Evolutionary conservation across 2,113 vertebrate species (phyloP).

Genomic region (Nothocercus julius): DNA sequence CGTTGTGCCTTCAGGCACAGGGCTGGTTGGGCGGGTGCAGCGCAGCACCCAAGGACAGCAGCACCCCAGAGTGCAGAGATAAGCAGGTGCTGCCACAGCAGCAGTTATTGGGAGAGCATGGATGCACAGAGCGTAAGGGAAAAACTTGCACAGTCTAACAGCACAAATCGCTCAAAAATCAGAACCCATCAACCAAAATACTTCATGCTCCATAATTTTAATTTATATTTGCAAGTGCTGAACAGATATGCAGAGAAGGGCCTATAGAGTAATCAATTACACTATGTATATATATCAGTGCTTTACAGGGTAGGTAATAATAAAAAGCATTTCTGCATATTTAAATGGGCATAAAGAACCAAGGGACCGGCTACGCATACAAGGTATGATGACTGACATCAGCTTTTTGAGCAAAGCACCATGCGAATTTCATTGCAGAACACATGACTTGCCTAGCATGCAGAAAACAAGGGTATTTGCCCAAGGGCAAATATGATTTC

Average conservation of each 20-base stretch:
- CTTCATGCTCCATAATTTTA: conserved; percentile 27
- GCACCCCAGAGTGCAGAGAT: conserved; percentile 17
- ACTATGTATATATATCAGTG: neutral
- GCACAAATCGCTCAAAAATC: conserved; percentile 21
- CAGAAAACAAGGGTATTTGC: conserved; percentile 60
- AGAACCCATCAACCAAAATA: conserved; percentile 24
- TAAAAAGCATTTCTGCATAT: conserved; percentile 51
- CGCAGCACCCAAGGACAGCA: conserved; percentile 6
- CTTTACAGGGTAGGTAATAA: conserved; percentile 40
- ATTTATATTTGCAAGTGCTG: conserved; percentile 9
- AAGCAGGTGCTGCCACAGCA: conserved; percentile 12
- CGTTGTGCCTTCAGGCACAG: conserved; percentile 70
- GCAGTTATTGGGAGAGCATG: conserved; percentile 1
- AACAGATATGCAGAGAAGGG: conserved; percentile 11
- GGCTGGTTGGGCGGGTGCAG: conserved; percentile 47
- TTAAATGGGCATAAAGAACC: conserved; percentile 57
- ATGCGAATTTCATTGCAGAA: conserved; percentile 28
- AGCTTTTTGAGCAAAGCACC: conserved; percentile 52
- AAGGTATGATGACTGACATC: conserved; percentile 59
- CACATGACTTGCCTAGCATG: conserved; percentile 6
- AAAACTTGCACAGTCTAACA: conserved; percentile 26
- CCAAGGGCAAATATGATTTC: conserved; percentile 74
- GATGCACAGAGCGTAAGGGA: neutral
- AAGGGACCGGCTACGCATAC: conserved; percentile 59
- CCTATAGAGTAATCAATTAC: conserved; percentile 22